Evolutionary conservation across 2,113 vertebrate genomes (phyloP).

Genomic region (Menura novaehollandiae): DNA sequence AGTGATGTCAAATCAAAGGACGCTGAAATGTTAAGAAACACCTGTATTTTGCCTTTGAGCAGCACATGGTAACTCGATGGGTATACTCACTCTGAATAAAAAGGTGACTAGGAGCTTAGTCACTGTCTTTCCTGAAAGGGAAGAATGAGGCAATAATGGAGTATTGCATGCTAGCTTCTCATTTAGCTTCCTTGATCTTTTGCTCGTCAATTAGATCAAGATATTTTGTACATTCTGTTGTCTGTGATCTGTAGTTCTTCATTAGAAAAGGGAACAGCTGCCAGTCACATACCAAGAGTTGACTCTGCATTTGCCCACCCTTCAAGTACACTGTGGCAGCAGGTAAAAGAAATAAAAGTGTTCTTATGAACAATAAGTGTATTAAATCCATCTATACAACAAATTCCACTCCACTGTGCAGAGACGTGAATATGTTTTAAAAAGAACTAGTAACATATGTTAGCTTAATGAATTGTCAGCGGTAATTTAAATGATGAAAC

Average conservation of each 20-base stretch:
- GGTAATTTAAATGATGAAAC: background rate
- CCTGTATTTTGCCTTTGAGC: background rate
- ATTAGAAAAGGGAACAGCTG: background rate
- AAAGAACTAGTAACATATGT: background rate
- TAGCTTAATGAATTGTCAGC: background rate
- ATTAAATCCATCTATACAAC: background rate
- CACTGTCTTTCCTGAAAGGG: background rate
- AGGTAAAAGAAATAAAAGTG: background rate
- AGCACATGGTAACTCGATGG: background rate
- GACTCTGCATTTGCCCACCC: background rate
- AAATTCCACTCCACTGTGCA: background rate
- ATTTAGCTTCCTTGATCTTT: background rate
- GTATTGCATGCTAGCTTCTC: background rate
- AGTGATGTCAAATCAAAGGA: background rate
- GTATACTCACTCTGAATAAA: background rate
- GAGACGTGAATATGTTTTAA: background rate
- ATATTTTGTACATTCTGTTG: background rate
- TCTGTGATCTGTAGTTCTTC: background rate
- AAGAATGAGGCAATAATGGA: background rate
- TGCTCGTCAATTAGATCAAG: conserved; percentile 10
- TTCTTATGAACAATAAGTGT: background rate
- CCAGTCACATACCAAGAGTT: background rate
- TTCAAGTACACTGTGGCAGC: background rate
- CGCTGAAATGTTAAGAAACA: background rate
- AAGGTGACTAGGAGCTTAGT: background rate